Percentiles rank a stretch among this genome's conserved stretches.
phyloP scores from a whole-genome alignment of 1,140 invertebrate genomes.

The Eupristina koningsbergeri region DNA sequence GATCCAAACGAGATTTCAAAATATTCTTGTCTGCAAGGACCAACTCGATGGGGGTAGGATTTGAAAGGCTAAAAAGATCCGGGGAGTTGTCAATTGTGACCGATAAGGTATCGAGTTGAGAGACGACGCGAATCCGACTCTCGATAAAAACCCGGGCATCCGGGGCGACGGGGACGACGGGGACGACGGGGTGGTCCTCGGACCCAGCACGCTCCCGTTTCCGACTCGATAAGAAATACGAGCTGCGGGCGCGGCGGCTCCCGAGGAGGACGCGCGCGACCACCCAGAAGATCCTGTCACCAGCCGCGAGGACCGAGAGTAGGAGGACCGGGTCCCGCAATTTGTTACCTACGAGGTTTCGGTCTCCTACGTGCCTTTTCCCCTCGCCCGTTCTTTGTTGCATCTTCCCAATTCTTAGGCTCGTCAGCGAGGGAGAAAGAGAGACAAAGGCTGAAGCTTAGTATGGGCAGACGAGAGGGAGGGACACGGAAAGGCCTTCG shows the following conservation, averaged over 20 bases:
- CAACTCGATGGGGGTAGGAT: too few relatives aligned
- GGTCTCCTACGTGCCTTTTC: background rate
- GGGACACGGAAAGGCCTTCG: background rate
- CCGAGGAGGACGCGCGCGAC: slow-evolving; percentile 57
- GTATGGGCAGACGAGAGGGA: background rate
- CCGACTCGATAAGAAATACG: slow-evolving; percentile 67
- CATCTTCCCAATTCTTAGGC: background rate
- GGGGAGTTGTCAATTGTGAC: background rate
- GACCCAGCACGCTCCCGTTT: slow-evolving; percentile 38
- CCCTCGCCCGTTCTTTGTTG: slow-evolving; percentile 9
- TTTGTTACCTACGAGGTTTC: slow-evolving; percentile 36
- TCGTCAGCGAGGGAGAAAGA: background rate
- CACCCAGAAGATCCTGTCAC: slow-evolving; percentile 71
- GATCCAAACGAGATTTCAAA: background rate
- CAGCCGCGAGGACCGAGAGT: slow-evolving; percentile 51
- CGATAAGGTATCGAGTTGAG: background rate
- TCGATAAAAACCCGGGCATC: background rate
- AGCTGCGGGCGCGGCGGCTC: slow-evolving; percentile 63
- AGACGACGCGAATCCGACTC: background rate
- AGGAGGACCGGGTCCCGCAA: slow-evolving; percentile 34
- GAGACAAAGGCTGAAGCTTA: background rate
- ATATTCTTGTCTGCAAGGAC: background rate
- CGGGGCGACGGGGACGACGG: background rate
- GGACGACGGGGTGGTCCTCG: slow-evolving; percentile 27
- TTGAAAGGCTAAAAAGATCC: too few relatives aligned